These are phyloP conservation scores for Cosmorhoe ocellata DNA, from an alignment of 2,888 invertebrate genomes.

Conservation along the genomic window DNA sequence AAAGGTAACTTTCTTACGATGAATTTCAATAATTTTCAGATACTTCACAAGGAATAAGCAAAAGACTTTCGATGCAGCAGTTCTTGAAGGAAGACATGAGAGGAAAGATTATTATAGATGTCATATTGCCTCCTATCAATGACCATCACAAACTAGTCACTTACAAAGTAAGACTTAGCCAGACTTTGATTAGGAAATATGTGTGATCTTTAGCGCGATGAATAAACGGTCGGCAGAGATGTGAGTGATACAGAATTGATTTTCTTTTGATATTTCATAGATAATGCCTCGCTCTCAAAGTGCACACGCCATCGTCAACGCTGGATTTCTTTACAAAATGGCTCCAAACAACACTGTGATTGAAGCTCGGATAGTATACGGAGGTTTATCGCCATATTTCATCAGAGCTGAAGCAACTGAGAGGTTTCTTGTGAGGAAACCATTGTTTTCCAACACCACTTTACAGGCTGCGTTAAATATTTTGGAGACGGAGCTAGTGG, in stretches of 20 bases:
- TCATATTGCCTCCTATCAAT: conserved; percentile 51
- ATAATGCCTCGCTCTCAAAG: conserved; percentile 88
- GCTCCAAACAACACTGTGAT: conserved; percentile 59
- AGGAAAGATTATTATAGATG: conserved; percentile 53
- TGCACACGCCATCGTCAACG: conserved; percentile 89
- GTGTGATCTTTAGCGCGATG: too few relatives aligned
- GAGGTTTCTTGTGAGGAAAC: conserved; percentile 66
- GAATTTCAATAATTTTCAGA: conserved; percentile 36
- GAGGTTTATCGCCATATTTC: conserved; percentile 76
- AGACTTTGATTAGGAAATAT: neutral
- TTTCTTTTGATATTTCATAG: conserved; percentile 55
- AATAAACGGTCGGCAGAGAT: too few relatives aligned
- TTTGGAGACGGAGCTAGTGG: conserved; percentile 50
- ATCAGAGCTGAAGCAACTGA: conserved; percentile 80
- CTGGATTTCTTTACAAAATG: conserved; percentile 85
- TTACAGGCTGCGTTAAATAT: conserved; percentile 60
- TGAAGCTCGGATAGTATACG: conserved; percentile 81
- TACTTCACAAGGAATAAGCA: conserved; percentile 35
- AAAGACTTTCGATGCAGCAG: conserved; percentile 56
- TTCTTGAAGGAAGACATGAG: conserved; percentile 70
- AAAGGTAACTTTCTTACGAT: too few relatives aligned
- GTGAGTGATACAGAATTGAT: too few relatives aligned
- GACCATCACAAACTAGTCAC: conserved; percentile 40
- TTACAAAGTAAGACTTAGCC: conserved; percentile 45
- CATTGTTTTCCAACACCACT: conserved; percentile 59